These are phyloP conservation scores for Caenorhabditis remanei DNA, from an alignment of 1,140 invertebrate genomes.

Conservation along the genomic window DNA sequence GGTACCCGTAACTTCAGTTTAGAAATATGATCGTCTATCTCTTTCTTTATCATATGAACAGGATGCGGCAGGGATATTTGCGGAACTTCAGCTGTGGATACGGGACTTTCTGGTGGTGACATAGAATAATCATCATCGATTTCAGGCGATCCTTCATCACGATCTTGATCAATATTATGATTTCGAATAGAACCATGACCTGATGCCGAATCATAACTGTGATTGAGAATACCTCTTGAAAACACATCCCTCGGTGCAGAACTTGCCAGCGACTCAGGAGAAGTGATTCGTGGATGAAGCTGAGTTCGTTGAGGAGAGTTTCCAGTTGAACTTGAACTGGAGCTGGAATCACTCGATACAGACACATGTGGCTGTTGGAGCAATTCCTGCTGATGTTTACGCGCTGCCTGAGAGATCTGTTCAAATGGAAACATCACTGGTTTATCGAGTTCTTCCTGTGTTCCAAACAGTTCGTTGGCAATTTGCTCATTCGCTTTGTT, in stretches of 20 bases:
- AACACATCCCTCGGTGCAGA: too few species aligned
- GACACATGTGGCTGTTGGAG: neutral
- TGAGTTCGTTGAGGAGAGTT: neutral
- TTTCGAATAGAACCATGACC: too few species aligned
- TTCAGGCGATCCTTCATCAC: constrained; percentile 32
- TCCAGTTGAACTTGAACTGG: neutral
- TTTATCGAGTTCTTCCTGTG: constrained; percentile 12
- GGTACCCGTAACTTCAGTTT: constrained; percentile 12
- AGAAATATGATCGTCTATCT: constrained; percentile 7
- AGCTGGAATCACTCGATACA: neutral
- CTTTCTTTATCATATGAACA: constrained; percentile 11
- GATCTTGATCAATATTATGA: neutral
- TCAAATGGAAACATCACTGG: neutral
- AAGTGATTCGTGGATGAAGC: neutral
- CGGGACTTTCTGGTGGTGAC: neutral
- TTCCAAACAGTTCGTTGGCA: neutral
- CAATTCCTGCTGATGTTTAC: neutral
- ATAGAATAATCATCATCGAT: constrained; percentile 20
- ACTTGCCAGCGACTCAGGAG: neutral
- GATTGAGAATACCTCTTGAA: too few species aligned
- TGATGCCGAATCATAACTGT: too few species aligned
- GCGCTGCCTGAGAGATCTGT: neutral
- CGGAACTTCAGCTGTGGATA: neutral
- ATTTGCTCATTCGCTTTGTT: neutral
- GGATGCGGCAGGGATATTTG: constrained; percentile 2